phyloP scores from a whole-genome alignment of 2,113 vertebrate species.

The Salvelinus fontinalis region DNA sequence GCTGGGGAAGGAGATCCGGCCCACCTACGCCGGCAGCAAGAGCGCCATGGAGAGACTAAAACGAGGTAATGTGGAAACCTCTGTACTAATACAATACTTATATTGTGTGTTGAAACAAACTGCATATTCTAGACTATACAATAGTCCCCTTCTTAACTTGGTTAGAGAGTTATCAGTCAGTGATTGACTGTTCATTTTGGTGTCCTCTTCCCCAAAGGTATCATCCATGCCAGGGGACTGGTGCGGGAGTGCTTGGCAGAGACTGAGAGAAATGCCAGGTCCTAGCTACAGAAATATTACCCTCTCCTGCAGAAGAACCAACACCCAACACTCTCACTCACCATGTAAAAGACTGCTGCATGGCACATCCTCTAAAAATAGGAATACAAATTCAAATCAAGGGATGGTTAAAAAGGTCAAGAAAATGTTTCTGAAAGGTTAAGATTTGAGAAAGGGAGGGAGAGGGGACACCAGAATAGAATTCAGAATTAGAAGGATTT shows the following conservation, averaged over 20 bases:
- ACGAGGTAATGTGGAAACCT: slow-evolving; percentile 75
- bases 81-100: too few relatives aligned
- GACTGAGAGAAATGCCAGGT: slow-evolving; percentile 93
- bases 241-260: slow-evolving; percentile 97
- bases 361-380: slow-evolving; percentile 55
- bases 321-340: slow-evolving; percentile 32
- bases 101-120: too few relatives aligned
- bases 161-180: not conserved
- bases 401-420: not conserved
- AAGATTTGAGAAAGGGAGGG: not conserved
- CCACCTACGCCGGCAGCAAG: slow-evolving; percentile 96
- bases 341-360: slow-evolving; percentile 70
- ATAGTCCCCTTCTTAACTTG: too few relatives aligned
- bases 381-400: slow-evolving; percentile 9
- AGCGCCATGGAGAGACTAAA: slow-evolving; percentile 98
- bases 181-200: not conserved
- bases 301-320: slow-evolving; percentile 52
- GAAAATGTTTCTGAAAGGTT: not conserved
- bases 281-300: slow-evolving; percentile 73
- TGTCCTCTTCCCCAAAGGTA: slow-evolving; percentile 73
- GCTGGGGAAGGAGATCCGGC: slow-evolving; percentile 96
- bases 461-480: slow-evolving; percentile 33
- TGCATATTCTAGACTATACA: too few relatives aligned
- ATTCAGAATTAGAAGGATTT: slow-evolving; percentile 29
- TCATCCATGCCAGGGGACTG: slow-evolving; percentile 94